phyloP scores from a whole-genome alignment of 1,140 invertebrate genomes.

The Cotesia chilonis region DNA sequence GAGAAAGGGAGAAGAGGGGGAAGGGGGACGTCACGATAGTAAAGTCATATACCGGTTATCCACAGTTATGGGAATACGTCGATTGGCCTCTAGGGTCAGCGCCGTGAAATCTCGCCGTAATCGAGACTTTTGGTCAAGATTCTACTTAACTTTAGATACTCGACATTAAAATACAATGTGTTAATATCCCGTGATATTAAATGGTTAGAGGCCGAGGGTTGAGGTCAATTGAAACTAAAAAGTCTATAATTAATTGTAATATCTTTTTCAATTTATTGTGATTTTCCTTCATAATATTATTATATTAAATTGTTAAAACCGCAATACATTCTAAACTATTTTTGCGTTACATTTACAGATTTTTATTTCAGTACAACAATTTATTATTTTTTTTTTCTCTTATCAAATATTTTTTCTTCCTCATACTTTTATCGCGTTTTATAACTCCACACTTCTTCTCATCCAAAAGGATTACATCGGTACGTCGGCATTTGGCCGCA shows the following conservation, averaged over 20 bases:
- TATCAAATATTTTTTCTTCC: too few relatives aligned
- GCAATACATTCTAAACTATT: too few relatives aligned
- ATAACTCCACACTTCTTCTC: background rate
- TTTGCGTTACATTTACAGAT: too few relatives aligned
- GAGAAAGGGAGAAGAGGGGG: background rate
- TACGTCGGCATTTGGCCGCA: conserved; percentile 12
- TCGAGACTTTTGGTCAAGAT: conserved; percentile 12
- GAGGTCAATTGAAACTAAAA: too few relatives aligned
- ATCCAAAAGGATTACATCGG: conserved; percentile 2
- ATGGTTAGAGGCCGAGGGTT: background rate
- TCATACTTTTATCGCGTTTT: background rate
- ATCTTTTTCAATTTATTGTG: background rate
- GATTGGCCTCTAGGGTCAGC: conserved; percentile 12
- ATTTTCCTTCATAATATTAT: background rate
- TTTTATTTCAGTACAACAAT: too few relatives aligned
- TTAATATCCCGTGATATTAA: background rate
- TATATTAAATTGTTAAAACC: too few relatives aligned
- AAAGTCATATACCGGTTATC: background rate
- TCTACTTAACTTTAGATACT: conserved; percentile 5
- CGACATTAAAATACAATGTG: background rate
- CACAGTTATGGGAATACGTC: conserved; percentile 18
- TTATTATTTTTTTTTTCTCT: too few relatives aligned
- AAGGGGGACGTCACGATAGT: background rate
- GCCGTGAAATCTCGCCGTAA: conserved; percentile 5
- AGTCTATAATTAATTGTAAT: too few relatives aligned